Percentiles rank a stretch among this genome's conserved stretches.
Evolutionary conservation across 1,140 invertebrate species (phyloP).

Genomic region (Drosophila bocqueti): DNA sequence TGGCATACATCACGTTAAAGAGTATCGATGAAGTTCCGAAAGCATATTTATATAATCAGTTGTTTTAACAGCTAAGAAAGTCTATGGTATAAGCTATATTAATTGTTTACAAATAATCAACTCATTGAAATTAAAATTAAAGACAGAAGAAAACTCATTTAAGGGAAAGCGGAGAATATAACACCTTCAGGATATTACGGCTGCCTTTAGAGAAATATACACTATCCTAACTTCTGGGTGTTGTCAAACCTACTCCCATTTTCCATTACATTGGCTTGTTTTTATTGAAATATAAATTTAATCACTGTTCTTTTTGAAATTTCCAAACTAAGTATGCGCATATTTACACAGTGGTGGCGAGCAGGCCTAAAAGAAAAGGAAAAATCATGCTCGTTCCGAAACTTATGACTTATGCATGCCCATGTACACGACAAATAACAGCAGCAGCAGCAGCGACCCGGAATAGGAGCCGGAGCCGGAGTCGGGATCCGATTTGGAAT

Average conservation of each 20-base stretch:
- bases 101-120: not conserved
- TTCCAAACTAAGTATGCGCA: constrained; percentile 13
- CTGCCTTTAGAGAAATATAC: not conserved
- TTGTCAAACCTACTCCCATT: not conserved
- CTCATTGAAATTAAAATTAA: not conserved
- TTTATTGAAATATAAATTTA: not conserved
- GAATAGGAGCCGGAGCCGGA: constrained; percentile 11
- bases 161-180: not conserved
- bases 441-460: constrained; percentile 36
- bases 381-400: constrained; percentile 53
- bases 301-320: constrained; percentile 11
- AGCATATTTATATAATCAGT: no score
- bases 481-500: constrained; percentile 18
- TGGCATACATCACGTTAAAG: no score
- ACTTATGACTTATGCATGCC: constrained; percentile 68
- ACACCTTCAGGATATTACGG: not conserved
- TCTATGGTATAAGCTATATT: not conserved
- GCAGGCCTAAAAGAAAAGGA: constrained; percentile 20
- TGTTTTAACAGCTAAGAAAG: no score
- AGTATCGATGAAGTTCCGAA: no score
- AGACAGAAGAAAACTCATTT: not conserved
- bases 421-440: constrained; percentile 70
- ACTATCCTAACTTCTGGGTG: not conserved
- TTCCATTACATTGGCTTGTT: not conserved
- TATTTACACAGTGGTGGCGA: constrained; percentile 26